Base-by-base conservation (phyloP, 1,140 invertebrate genomes). In the Meloidogyne floridensis region DNA sequence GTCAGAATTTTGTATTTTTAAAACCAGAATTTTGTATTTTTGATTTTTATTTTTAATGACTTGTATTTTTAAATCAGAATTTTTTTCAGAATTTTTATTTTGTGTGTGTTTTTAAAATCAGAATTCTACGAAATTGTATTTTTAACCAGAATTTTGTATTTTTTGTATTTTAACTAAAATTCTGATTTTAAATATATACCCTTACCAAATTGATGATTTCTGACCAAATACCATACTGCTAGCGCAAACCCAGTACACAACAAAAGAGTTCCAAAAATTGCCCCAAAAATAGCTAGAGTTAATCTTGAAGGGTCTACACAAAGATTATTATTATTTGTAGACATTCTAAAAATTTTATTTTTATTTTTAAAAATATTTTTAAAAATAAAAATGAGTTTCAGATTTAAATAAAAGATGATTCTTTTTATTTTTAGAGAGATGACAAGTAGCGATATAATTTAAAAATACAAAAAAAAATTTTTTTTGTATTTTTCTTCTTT, bases 211-310 rank as follows among this genome's bases (percentile, higher is more conserved):
- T 47, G 53, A 47, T 18, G 51, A 73, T 75, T 77, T 77, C 73
- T 74, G 13, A 73, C 73, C 74, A 72, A 81, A 78, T 81, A 75
- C 42, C 70, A 77, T 9, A 81, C 42, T 56, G 73, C 18, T 42
- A 75, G 42, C 42, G 53, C 42, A 75, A 75, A 81, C 2, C 43
- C 72, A 15, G 73, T 11, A n/a, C 80, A 81, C 3, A 81, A 51
- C n/a, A 81, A 72, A 54, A 81, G 54, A 11, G 80, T 81, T 6
- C 80, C 80, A 15, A 78, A 76, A 15, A 80, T 80, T 51, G 79
- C 79, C 10, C 70, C 79, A 47, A 80, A 80, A 53, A 80, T 65
- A 13, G 56, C 47, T 43, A 77, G 7, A 18, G 75, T 51, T 69
- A 77, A 56, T 65, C 53, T 18, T 13, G 75, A 77, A 18, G 51